phyloP scores from a whole-genome alignment of 2,797 vertebrate genomes.

The Tinamus major region DNA sequence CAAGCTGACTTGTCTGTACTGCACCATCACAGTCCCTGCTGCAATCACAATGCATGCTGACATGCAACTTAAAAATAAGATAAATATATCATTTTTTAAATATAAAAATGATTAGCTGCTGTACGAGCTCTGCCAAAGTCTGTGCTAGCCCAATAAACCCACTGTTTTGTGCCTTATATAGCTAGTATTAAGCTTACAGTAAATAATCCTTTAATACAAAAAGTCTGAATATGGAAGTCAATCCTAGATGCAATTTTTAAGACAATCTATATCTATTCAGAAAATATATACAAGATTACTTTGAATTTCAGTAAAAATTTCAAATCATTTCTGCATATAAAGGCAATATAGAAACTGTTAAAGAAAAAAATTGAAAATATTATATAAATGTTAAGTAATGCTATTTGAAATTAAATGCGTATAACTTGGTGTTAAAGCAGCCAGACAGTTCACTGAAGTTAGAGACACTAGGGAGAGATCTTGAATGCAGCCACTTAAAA shows the following conservation, averaged over 20 bases:
- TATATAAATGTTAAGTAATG: neutral
- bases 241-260: neutral
- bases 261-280: neutral
- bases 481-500: neutral
- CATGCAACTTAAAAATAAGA: neutral
- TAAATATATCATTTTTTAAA: neutral
- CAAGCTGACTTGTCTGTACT: neutral
- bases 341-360: neutral
- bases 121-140: neutral
- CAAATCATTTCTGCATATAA: neutral
- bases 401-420: neutral
- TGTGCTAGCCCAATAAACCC: neutral
- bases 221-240: accelerated
- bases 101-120: neutral
- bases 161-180: neutral
- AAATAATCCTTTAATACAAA: neutral
- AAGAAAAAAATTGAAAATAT: neutral
- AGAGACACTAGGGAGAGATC: neutral
- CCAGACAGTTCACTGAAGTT: neutral
- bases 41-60: neutral
- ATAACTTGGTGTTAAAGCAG: neutral
- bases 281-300: neutral
- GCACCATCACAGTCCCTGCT: neutral
- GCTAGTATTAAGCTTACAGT: neutral
- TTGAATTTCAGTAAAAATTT: neutral